phyloP scores from a whole-genome alignment of 2,888 invertebrate genomes.

The Chydorus sphaericus region DNA sequence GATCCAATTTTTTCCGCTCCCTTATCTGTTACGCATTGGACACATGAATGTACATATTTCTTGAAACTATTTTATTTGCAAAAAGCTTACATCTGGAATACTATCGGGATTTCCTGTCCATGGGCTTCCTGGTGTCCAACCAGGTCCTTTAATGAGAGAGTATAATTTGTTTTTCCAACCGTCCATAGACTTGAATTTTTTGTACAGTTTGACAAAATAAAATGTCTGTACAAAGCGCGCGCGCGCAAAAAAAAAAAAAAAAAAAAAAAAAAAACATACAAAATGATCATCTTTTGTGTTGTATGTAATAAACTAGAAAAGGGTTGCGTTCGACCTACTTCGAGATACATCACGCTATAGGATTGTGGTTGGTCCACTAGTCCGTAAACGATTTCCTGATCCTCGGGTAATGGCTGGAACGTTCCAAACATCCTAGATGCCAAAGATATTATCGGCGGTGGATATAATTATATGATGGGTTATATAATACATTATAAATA shows the following conservation, averaged over 20 bases:
- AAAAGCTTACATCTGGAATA: conserved; percentile 12
- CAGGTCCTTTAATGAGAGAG: conserved; percentile 11
- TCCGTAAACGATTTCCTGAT: conserved; percentile 67
- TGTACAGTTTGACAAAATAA: conserved; percentile 4
- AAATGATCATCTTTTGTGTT: too few relatives aligned
- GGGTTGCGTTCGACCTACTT: conserved; percentile 22
- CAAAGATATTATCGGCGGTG: too few relatives aligned
- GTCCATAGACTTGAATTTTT: not conserved
- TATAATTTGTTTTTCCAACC: conserved; percentile 9
- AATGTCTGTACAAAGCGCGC: conserved; percentile 11
- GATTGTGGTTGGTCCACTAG: conserved; percentile 43
- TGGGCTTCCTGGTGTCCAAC: conserved; percentile 5
- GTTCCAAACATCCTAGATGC: conserved; percentile 67
- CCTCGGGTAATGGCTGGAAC: conserved; percentile 53
- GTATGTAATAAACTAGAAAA: too few relatives aligned
- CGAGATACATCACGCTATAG: conserved; percentile 28
- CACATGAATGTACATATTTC: too few relatives aligned
- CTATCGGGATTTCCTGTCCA: not conserved
- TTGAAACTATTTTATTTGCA: too few relatives aligned
- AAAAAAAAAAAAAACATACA: too few relatives aligned
- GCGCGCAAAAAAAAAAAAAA: too few relatives aligned
- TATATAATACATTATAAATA: too few relatives aligned
- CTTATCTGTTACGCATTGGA: too few relatives aligned
- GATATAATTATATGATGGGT: too few relatives aligned
- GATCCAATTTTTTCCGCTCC: too few relatives aligned